Conservation (phyloP, 2,888 invertebrate species). For the Brachypterus glaber region DNA sequence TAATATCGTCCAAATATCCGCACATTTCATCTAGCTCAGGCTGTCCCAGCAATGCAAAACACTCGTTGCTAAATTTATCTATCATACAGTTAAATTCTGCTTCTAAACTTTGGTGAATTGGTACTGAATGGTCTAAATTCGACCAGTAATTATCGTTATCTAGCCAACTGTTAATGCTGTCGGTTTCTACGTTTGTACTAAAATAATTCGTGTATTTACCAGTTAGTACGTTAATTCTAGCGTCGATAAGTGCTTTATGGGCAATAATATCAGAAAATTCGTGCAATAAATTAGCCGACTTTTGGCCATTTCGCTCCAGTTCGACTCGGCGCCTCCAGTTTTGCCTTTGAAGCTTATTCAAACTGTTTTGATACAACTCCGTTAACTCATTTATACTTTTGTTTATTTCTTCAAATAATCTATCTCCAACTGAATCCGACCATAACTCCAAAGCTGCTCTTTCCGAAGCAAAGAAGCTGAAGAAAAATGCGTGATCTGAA, state of each 20-base stretch:
- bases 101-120: slow-evolving; percentile 47
- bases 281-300: slow-evolving; percentile 44
- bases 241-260: slow-evolving; percentile 67
- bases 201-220: slow-evolving; percentile 34
- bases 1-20: slow-evolving; percentile 27
- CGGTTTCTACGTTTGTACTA: slow-evolving; percentile 4
- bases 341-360: slow-evolving; percentile 48
- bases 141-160: slow-evolving; percentile 34
- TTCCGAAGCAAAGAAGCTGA: slow-evolving; percentile 57
- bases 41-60: slow-evolving; percentile 43
- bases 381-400: slow-evolving; percentile 59
- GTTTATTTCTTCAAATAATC: slow-evolving; percentile 63
- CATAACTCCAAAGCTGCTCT: slow-evolving; percentile 63
- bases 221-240: slow-evolving; percentile 59
- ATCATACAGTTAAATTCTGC: slow-evolving; percentile 60
- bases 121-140: slow-evolving; percentile 42
- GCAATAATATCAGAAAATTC: slow-evolving; percentile 64
- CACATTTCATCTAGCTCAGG: slow-evolving; percentile 28
- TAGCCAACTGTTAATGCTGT: slow-evolving; percentile 27
- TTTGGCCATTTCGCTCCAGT: slow-evolving; percentile 41
- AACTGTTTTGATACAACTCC: slow-evolving; percentile 54
- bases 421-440: slow-evolving; percentile 64
- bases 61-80: slow-evolving; percentile 54
- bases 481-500: slow-evolving; percentile 46
- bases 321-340: slow-evolving; percentile 43